Evolutionary conservation across 2,797 vertebrate genomes (phyloP).

Genomic region (Enteromius unitaeniatus): DNA sequence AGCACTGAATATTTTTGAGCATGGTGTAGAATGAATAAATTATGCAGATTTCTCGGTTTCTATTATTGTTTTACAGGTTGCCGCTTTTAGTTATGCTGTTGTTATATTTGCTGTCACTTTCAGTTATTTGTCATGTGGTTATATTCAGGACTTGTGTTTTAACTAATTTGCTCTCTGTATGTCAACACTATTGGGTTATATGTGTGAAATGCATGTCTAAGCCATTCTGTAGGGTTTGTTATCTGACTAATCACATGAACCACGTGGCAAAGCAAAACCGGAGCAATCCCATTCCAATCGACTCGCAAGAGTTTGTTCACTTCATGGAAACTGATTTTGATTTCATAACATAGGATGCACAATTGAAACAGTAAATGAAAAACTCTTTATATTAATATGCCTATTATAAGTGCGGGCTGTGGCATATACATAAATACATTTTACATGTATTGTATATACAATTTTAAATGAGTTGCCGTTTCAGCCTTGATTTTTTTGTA

Average conservation of each 20-base stretch:
- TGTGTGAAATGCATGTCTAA: neutral
- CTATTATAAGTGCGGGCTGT: too few species aligned
- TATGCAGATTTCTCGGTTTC: neutral
- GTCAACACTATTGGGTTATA: neutral
- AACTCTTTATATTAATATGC: too few species aligned
- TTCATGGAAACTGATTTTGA: neutral
- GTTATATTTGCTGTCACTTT: neutral
- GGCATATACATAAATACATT: too few species aligned
- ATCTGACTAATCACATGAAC: slow-evolving; percentile 2
- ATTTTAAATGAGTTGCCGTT: too few species aligned
- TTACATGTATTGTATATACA: too few species aligned
- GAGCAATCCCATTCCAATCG: neutral
- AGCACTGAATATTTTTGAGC: neutral
- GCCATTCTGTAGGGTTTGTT: neutral
- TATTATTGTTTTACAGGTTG: slow-evolving; percentile 4
- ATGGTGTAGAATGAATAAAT: neutral
- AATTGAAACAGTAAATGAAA: too few species aligned
- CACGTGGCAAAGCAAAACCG: neutral
- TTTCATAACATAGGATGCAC: neutral
- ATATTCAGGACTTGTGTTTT: slow-evolving; percentile 1
- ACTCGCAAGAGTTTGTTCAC: neutral
- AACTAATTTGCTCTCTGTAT: slow-evolving; percentile 3
- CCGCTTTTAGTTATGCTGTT: slow-evolving; percentile 7
- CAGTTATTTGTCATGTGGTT: neutral
- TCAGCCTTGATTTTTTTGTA: too few species aligned